A percentile compares a stretch with the other conserved stretches of the same genome.
phyloP scores from a whole-genome alignment of 2,113 vertebrate genomes.

The Alexandromys fortis region DNA sequence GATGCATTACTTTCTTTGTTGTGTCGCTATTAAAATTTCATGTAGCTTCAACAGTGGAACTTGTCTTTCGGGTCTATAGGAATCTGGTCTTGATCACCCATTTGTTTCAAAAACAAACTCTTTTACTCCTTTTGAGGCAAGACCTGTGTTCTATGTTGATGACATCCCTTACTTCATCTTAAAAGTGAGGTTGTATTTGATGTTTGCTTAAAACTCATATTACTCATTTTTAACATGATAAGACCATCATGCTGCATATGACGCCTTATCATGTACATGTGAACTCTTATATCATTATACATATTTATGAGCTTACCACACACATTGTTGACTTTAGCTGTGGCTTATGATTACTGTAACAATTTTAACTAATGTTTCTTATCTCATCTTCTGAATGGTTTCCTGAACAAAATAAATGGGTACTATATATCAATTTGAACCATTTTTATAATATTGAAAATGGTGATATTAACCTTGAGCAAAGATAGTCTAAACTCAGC shows the following conservation, averaged over 20 bases:
- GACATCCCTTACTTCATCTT: background rate
- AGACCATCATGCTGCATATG: background rate
- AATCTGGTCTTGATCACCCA: background rate
- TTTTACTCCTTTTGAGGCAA: background rate
- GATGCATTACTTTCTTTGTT: background rate
- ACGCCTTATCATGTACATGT: background rate
- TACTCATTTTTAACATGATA: background rate
- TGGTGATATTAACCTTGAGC: conserved; percentile 21
- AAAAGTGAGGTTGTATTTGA: background rate
- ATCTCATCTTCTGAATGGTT: background rate
- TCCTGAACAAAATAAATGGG: conserved; percentile 5
- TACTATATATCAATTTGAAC: background rate
- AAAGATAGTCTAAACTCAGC: background rate
- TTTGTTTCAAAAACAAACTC: background rate
- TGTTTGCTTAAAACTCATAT: background rate
- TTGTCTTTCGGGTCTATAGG: background rate
- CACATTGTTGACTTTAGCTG: background rate
- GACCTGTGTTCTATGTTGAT: background rate
- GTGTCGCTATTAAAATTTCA: background rate
- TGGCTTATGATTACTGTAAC: background rate
- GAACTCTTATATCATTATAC: background rate
- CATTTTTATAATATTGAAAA: background rate
- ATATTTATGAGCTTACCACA: background rate
- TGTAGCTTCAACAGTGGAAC: background rate
- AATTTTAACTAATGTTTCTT: conserved; percentile 1